Base-by-base conservation (phyloP, 1,140 invertebrate genomes). In the Phymastichus coffea region DNA sequence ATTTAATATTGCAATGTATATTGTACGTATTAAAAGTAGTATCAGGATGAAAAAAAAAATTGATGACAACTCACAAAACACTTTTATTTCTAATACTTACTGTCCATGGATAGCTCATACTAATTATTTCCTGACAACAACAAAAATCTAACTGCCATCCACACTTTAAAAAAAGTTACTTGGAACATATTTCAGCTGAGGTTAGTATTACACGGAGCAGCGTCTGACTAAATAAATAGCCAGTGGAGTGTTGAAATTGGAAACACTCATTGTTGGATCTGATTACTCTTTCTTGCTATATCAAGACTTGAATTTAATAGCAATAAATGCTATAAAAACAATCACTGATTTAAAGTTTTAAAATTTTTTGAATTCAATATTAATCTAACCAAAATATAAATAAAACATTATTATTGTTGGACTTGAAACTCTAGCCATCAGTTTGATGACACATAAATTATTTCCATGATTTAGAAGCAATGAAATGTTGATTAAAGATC, bases 31-130 rank as follows among this genome's bases (percentile, higher is more conserved):
- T n/a, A n/a, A n/a, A n/a, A n/a, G n/a, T n/a, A n/a, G n/a, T n/a
- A n/a, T n/a, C n/a, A n/a, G n/a, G n/a, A 48, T 17, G 26, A 52
- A 23, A 44, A 51, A 35, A n/a, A 52, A 33, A 19, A 41, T 15
- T 19, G 0, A 19, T 44, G 20, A 47, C 12, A 19, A 48, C 25
- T n/a, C n/a, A n/a, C n/a, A n/a, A n/a, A n/a, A n/a, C n/a, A n/a
- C n/a, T n/a, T n/a, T 19, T 15, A 20, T 3, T 19, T 20, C 19
- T 26, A 40, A 35, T 55, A 61, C 52, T 61, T 17, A 61, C 58
- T 56, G 30, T 41, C 25, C 44, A 56, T 4, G 15, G 26, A 49
- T 20, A 33, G 28, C 25, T 61, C 52, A 61, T 61, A 4, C 19
- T 61, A 22, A 37, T 41, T 28, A 19, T 20, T 25, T 47, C 4